Evolutionary conservation across 1,140 invertebrate genomes (phyloP), one percentile per base, ranked within the genome.

Genomic region (Thaumatotibia leucotreta): DNA sequence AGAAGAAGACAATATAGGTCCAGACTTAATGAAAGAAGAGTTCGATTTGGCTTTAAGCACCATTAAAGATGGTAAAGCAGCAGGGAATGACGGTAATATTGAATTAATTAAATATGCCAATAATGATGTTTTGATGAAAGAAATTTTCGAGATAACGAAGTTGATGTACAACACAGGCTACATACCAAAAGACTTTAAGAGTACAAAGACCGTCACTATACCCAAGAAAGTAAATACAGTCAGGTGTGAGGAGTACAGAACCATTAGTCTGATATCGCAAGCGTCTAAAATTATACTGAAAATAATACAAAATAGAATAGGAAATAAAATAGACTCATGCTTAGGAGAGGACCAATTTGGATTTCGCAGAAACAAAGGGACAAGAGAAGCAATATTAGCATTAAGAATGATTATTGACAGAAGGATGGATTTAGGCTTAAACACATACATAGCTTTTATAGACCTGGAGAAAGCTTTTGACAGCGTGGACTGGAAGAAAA

Each of bases 51-150:
- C n/a, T n/a, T n/a, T n/a, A n/a, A n/a, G 24, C 3, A 29, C 10
- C 29, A 61, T 61, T 27, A 20, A 61, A 61, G 24, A 61, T 11
- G 54, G 20, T 23, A 61, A 61, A 61, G 54, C 54, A 24, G 54
- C 54, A 4, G 54, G 54, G 24, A 24, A 61, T 27, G 54, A 61
- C n/a, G 5, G 14, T 1, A 11, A 24, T 14, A 61, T 61, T 27
- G 54, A 61, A 61, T 23, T 61, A 11, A 27, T 61, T 24, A 61
- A 61, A 14, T 24, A 61, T 24, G 11, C 24, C n/a, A 24, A 24
- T 24, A 27, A 24, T 29, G 54, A 61, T n/a, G 1, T 14, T 8
- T 61, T 61, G 11, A 22, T 2, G 0, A 29, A 22, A 1, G 54
- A 61, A 27, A 24, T 29, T 23, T 61, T 61, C 24, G n/a, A 61